A percentile compares a stretch with the other conserved stretches of the same genome.
These are phyloP conservation scores for Nephrotoma flavescens DNA, from an alignment of 2,888 invertebrate species.

Conservation along the genomic window DNA sequence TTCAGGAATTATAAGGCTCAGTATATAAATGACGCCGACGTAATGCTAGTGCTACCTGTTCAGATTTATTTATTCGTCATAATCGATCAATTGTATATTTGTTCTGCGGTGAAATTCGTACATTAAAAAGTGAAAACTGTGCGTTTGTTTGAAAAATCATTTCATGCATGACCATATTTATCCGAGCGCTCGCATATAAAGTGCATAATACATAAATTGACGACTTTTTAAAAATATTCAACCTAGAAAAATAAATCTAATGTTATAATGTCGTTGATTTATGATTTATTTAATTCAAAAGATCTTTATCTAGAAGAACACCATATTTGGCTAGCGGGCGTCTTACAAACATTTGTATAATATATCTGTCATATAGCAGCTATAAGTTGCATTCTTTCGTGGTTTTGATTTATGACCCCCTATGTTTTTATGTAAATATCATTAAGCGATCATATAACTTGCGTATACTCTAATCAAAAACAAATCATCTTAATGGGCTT, in stretches of 20 bases:
- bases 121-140: neutral
- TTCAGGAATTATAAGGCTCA: no score
- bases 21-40: neutral
- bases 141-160: neutral
- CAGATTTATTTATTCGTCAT: neutral
- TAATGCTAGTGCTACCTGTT: neutral
- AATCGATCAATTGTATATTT: neutral
- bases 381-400: neutral
- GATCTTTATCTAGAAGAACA: neutral
- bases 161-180: neutral
- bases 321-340: neutral
- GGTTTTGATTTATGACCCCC: neutral
- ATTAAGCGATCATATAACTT: neutral
- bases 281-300: neutral
- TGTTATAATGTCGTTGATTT: neutral
- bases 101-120: neutral
- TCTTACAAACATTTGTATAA: neutral
- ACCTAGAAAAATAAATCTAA: neutral
- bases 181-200: neutral
- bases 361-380: neutral
- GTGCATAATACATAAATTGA: neutral
- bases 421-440: neutral
- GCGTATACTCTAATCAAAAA: neutral
- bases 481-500: neutral
- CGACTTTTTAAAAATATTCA: neutral